Evolutionary conservation across 2,797 vertebrate species (phyloP).

Genomic region (Cephalopachus bancanus): DNA sequence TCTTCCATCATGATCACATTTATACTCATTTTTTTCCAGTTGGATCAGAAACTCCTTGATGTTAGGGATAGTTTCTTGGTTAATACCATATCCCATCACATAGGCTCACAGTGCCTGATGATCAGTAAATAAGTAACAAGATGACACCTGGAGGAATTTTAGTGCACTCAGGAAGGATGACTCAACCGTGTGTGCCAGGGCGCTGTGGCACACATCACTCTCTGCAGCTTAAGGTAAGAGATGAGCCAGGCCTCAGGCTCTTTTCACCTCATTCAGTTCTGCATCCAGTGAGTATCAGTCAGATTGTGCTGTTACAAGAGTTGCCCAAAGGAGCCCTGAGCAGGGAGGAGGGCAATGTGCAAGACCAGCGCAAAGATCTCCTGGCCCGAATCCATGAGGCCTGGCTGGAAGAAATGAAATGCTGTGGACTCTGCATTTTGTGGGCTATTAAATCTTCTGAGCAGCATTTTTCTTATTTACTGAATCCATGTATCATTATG

Average conservation of each 20-base stretch:
- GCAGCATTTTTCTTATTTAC: slow-evolving; percentile 14
- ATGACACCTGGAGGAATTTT: not conserved
- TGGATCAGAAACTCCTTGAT: not conserved
- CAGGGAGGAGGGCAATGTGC: not conserved
- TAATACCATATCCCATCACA: not conserved
- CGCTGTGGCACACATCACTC: rapidly evolving
- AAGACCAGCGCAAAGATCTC: not conserved
- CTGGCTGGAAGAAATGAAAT: not conserved
- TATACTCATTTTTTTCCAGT: not conserved
- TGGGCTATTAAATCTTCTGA: not conserved
- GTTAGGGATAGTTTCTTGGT: not conserved
- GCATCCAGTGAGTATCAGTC: not conserved
- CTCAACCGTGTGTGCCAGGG: not conserved
- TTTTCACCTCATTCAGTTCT: not conserved
- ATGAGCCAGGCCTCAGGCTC: not conserved
- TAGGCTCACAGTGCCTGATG: not conserved
- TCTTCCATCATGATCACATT: not conserved
- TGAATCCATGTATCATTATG: not conserved
- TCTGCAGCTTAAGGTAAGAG: not conserved
- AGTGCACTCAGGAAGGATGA: not conserved
- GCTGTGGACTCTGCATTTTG: not conserved
- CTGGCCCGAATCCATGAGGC: not conserved
- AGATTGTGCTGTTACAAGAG: not conserved
- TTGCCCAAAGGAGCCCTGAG: not conserved
- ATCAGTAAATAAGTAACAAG: not conserved